Percentiles rank a stretch among this genome's conserved stretches.
Evolutionary conservation across 2,113 vertebrate genomes (phyloP).

Genomic region (Clinocottus analis): DNA sequence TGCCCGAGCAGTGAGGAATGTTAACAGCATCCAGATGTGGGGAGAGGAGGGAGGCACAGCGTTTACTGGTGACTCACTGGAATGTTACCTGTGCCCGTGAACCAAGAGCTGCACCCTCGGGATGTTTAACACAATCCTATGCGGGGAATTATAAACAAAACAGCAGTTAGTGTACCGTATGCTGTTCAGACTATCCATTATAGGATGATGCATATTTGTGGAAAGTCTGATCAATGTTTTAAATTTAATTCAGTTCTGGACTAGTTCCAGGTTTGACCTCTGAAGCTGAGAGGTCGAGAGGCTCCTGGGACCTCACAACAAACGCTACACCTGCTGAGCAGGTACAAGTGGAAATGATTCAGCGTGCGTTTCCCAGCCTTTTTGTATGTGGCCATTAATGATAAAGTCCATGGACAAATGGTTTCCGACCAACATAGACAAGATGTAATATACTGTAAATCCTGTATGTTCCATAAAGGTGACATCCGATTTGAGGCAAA

Average conservation of each 20-base stretch:
- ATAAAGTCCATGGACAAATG: neutral
- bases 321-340: conserved; percentile 39
- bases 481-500: neutral
- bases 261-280: neutral
- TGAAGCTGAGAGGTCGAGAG: neutral
- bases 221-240: neutral
- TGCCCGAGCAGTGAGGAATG: conserved; percentile 70
- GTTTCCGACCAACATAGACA: neutral
- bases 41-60: conserved; percentile 49
- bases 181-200: neutral
- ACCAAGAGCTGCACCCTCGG: neutral
- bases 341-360: neutral
- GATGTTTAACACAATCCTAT: neutral
- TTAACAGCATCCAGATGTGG: conserved; percentile 80
- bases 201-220: neutral
- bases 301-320: neutral
- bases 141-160: neutral
- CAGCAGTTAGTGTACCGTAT: neutral
- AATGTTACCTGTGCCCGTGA: conserved; percentile 58
- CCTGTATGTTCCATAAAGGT: neutral
- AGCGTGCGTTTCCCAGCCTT: neutral
- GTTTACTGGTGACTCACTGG: conserved; percentile 53
- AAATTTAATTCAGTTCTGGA: neutral
- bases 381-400: neutral
- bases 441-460: neutral